Conservation (phyloP, 2,797 vertebrate species). For the Acropternis orthonyx region DNA sequence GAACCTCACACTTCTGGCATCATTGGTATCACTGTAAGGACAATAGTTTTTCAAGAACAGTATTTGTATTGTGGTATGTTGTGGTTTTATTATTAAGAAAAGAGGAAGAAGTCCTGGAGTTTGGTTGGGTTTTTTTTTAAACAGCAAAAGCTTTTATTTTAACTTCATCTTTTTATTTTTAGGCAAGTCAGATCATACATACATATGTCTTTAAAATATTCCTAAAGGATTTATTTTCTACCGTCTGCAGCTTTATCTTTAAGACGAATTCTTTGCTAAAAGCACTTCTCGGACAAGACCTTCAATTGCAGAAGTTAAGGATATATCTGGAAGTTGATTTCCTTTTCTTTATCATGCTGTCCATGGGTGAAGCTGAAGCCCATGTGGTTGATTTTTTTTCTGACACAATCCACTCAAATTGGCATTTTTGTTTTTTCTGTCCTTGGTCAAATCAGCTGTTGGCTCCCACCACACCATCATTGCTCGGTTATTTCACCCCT, state of each 20-base stretch:
- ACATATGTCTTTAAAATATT: neutral
- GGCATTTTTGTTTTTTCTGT: neutral
- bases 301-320: neutral
- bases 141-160: neutral
- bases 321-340: neutral
- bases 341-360: neutral
- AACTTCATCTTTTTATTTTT: neutral
- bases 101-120: neutral
- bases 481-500: neutral
- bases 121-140: neutral
- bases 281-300: neutral
- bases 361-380: neutral
- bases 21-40: neutral
- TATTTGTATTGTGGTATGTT: neutral
- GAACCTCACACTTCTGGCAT: constrained; percentile 4
- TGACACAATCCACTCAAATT: neutral
- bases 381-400: neutral
- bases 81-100: neutral
- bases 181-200: neutral
- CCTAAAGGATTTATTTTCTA: neutral
- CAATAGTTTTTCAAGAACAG: neutral
- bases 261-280: constrained; percentile 5
- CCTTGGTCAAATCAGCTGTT: constrained; percentile 11
- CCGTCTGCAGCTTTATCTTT: neutral
- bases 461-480: neutral